phyloP scores from a whole-genome alignment of 2,888 invertebrate species.

The Amorpha juglandis region DNA sequence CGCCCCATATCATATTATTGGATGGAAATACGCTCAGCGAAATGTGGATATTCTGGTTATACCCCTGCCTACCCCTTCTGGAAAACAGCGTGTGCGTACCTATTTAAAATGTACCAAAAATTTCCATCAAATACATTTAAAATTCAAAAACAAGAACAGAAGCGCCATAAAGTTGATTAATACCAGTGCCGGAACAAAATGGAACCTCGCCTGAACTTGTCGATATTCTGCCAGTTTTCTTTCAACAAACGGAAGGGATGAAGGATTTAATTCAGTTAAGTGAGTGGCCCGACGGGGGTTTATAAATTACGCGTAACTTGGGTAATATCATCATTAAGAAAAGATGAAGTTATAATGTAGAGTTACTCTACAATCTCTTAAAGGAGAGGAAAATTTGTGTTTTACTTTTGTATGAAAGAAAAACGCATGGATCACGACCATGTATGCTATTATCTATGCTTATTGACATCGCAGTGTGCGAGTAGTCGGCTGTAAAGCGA shows the following conservation, averaged over 20 bases:
- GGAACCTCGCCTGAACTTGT: constrained; percentile 42
- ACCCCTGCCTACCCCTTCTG: too few relatives aligned
- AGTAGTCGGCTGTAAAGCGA: too few relatives aligned
- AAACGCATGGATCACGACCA: too few relatives aligned
- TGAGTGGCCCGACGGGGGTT: constrained; percentile 52
- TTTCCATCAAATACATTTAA: not conserved
- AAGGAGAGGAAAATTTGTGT: constrained; percentile 17
- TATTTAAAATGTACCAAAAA: not conserved
- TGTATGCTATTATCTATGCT: too few relatives aligned
- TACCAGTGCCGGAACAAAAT: constrained; percentile 5
- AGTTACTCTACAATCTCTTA: not conserved
- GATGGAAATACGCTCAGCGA: too few relatives aligned
- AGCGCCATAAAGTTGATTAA: constrained; percentile 18
- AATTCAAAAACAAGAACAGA: constrained; percentile 9
- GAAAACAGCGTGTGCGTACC: too few relatives aligned
- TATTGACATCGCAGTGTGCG: too few relatives aligned
- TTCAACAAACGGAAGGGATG: constrained; percentile 47
- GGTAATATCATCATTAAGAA: constrained; percentile 21
- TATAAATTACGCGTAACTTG: constrained; percentile 48
- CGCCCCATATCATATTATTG: too few relatives aligned
- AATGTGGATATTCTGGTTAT: too few relatives aligned
- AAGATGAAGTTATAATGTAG: constrained; percentile 8
- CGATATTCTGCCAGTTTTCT: constrained; percentile 56
- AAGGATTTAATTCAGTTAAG: constrained; percentile 68
- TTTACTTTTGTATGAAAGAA: not conserved